Percentiles rank a stretch among this genome's conserved stretches.
Conservation (phyloP, 2,888 invertebrate species). For the Vanessa cardui region DNA sequence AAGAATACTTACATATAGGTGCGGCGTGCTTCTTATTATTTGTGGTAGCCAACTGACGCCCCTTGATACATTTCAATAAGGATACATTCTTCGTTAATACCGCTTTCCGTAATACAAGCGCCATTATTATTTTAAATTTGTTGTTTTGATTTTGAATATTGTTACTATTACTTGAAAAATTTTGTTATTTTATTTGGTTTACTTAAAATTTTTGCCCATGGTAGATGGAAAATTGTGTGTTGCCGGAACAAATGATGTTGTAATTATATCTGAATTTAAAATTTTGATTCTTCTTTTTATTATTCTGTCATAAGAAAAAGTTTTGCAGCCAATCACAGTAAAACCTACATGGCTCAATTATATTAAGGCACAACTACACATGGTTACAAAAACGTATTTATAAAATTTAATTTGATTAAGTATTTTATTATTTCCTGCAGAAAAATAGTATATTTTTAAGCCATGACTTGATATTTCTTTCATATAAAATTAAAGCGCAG, state of each 20-base stretch:
- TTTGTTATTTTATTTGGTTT: constrained; percentile 43
- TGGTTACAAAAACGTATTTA: neutral
- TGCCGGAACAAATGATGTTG: constrained; percentile 54
- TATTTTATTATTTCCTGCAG: too few species aligned
- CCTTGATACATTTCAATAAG: constrained; percentile 65
- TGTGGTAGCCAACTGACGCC: constrained; percentile 57
- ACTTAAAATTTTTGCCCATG: constrained; percentile 72
- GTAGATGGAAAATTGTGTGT: constrained; percentile 53
- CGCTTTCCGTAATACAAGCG: constrained; percentile 67
- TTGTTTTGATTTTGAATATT: constrained; percentile 6
- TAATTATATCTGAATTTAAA: constrained; percentile 49
- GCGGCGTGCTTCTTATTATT: constrained; percentile 55
- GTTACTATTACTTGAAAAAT: constrained; percentile 25
- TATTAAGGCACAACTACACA: neutral
- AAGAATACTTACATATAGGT: constrained; percentile 56
- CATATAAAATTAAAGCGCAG: too few species aligned
- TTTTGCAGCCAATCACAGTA: neutral
- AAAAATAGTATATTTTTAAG: too few species aligned
- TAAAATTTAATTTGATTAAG: too few species aligned
- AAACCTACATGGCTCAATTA: constrained; percentile 1
- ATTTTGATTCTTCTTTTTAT: constrained; percentile 48
- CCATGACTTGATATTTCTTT: too few species aligned
- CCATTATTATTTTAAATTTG: constrained; percentile 54
- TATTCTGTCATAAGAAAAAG: constrained; percentile 34
- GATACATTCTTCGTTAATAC: constrained; percentile 63